Base-by-base conservation (phyloP, 2,113 vertebrate genomes). In the Cynocephalus volans region DNA sequence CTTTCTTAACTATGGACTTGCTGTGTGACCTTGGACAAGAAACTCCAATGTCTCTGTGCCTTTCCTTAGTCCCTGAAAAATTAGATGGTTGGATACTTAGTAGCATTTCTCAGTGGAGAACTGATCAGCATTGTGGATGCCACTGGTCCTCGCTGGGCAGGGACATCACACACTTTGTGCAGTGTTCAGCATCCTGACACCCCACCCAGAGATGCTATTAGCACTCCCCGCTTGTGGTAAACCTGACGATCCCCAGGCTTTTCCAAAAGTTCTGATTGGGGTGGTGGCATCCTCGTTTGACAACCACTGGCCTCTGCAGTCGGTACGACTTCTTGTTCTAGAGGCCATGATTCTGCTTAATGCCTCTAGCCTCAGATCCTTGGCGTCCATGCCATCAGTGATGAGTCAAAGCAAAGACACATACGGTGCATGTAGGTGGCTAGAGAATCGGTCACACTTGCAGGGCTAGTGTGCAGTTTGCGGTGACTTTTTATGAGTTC, bases 301-400 rank as follows among this genome's bases (percentile, higher is more conserved):
- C 60, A 56, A 9, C 33, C 45, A 3, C 4, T 3, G 8, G n/a
- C 33, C 12, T 56, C 50, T 62, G 64, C 24, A 41, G 19, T 48
- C n/a, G 56, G 1, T 45, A 28, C 7, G 8, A 9, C n/a, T 50
- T 48, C 58, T 31, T n/a, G 14, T 65, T 36, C 28, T 5, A 0
- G 31, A 0, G 0, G 23, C 72, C 17, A 0, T 21, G 82, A 88
- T 28, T 60, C 36, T 17, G 75, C 15, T 26, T 64, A 8, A 21
- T 15, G 12, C 5, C 21, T 84, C 52, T 8, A 33, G 67, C 31
- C 50, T 65, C 31, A 50, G 56, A 9, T 26, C 24, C 50, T 48
- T 48, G 6, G 52, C 1, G 1, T 62, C 62, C 52, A 14, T 0
- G 23, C 45, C 2, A 18, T 36, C 0, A 5, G 56, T 2, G 6